Evolutionary conservation across 2,113 vertebrate genomes (phyloP).

Genomic region (Pangasianodon hypophthalmus): DNA sequence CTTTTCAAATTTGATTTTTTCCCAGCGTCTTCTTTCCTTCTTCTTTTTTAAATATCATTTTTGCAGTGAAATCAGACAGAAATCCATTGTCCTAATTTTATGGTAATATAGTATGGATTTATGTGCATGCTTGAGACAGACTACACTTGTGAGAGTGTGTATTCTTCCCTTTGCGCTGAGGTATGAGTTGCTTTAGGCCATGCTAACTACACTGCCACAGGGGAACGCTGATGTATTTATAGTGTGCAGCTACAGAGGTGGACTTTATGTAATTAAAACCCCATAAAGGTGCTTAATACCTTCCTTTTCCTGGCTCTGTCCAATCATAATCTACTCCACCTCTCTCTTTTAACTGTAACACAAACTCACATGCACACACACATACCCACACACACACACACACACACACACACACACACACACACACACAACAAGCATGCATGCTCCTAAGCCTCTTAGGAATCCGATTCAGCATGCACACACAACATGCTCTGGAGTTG

Average conservation of each 20-base stretch:
- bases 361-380: constrained; percentile 24
- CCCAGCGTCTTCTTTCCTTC: constrained; percentile 9
- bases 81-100: constrained; percentile 71
- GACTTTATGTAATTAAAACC: constrained; percentile 69
- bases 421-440: constrained; percentile 46
- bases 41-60: constrained; percentile 57
- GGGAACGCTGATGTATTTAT: constrained; percentile 66
- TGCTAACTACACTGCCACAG: constrained; percentile 56
- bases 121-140: constrained; percentile 35
- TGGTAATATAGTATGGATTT: constrained; percentile 45
- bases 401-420: constrained; percentile 46
- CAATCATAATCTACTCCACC: constrained; percentile 51
- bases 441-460: constrained; percentile 71
- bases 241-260: constrained; percentile 65
- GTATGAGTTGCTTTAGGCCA: constrained; percentile 55
- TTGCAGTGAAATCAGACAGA: constrained; percentile 74
- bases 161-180: constrained; percentile 46
- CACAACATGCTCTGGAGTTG: constrained; percentile 67
- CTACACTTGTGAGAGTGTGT: constrained; percentile 46
- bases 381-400: constrained; percentile 21
- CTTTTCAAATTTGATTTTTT: constrained; percentile 54
- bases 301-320: constrained; percentile 56
- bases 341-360: constrained; percentile 45
- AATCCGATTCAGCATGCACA: constrained; percentile 65
- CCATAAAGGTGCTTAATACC: constrained; percentile 69